Conservation (phyloP, 2,888 invertebrate genomes). For the Leptogaster cylindrica region DNA sequence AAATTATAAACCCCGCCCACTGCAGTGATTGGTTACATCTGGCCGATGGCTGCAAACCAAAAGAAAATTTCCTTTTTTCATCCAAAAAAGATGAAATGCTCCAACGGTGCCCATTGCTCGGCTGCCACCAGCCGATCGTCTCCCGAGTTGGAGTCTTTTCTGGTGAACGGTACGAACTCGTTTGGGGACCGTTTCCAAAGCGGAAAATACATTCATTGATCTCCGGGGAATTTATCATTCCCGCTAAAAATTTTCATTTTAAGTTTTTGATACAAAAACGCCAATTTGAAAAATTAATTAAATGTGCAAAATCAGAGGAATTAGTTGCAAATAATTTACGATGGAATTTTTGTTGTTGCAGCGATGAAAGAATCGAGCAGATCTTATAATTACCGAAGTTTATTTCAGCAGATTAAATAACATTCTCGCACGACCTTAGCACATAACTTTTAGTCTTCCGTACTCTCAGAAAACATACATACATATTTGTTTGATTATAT, state of each 20-base stretch:
- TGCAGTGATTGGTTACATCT: slow-evolving; percentile 43
- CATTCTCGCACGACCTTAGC: too few relatives aligned
- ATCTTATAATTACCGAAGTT: neutral
- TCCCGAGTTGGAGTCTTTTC: neutral
- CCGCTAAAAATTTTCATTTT: slow-evolving; percentile 8
- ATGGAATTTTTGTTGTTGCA: too few relatives aligned
- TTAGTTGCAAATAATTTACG: slow-evolving; percentile 21
- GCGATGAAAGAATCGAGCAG: slow-evolving; percentile 16
- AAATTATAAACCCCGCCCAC: slow-evolving; percentile 47
- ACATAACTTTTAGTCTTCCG: too few relatives aligned
- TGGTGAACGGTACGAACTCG: neutral
- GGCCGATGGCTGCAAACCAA: slow-evolving; percentile 30
- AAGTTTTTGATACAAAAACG: neutral
- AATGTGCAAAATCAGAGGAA: too few relatives aligned
- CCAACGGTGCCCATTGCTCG: slow-evolving; percentile 20
- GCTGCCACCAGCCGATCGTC: slow-evolving; percentile 18
- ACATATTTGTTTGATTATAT: too few relatives aligned
- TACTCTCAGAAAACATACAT: too few relatives aligned
- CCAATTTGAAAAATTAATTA: neutral
- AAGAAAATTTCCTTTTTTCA: slow-evolving; percentile 2
- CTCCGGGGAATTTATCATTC: neutral
- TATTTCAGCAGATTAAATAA: neutral
- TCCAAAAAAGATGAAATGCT: slow-evolving; percentile 22
- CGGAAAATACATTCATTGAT: slow-evolving; percentile 19
- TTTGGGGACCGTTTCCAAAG: slow-evolving; percentile 1